Base-by-base conservation (phyloP, 1,140 invertebrate species). In the Macrosteles quadrilineatus region DNA sequence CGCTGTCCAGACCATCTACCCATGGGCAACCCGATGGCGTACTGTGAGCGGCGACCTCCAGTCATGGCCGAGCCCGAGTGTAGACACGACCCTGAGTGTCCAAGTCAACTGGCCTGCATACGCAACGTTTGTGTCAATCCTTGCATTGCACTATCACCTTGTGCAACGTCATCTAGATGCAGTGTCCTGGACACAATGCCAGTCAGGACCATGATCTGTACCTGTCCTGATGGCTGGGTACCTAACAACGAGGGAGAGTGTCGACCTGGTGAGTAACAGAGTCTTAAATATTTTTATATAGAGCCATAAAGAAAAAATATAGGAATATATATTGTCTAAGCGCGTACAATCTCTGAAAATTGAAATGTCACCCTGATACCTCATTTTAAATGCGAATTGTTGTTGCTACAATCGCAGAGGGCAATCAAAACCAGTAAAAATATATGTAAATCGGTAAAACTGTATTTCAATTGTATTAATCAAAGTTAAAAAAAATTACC, bases 191-290 rank as follows among this genome's bases (percentile, higher is more conserved):
- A 94, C 76, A 93, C 91, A 19, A 82, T 91, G 27, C 93, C 93
- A 1, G 90, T 94, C 12, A 80, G 91, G 63, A 94, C 92, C 0
- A 90, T 95, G 86, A 89, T 91, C 40, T 94, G 92, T 76, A 90
- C 91, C 63, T 95, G 93, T 76, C 90, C 91, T 0, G 89, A 92
- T 74, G 91, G 91, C 19, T 93, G 88, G 84, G 87, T 93, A 68
- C 91, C 92, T 1, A 87, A 93, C 75, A 82, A 88, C 67, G 86
- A 87, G 71, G 92, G 90, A 53, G 84, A 90, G 75, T 96, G 93
- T 77, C 86, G 86, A 74, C 84, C 88, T 71, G 81, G 81, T 82
- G 72, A 73, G 45, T 32, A 11, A 23, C 14, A 9, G 63, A 63
- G 9, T 17, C n/a, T n/a, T n/a, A n/a, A n/a, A n/a, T n/a, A n/a